These are phyloP conservation scores for Phenganax stokvisi DNA, from an alignment of 92 coral and sea anemone species.

Conservation along the genomic window DNA sequence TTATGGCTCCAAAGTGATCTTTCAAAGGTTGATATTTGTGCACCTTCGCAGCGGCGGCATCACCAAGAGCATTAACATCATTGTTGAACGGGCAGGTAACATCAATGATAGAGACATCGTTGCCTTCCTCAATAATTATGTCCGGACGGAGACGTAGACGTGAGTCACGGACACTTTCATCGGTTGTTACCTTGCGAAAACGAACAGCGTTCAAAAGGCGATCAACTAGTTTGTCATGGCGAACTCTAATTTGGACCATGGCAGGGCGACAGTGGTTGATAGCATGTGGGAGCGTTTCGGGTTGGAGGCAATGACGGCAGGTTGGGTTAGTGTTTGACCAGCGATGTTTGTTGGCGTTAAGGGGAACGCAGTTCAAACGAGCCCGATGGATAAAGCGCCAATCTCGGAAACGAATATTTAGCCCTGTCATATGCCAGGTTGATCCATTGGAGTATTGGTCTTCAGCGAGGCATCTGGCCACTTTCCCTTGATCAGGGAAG, in stretches of 20 bases:
- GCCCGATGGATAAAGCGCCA: not conserved
- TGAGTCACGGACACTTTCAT: not conserved
- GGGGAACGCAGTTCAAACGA: too few relatives aligned
- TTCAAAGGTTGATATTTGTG: constrained; percentile 30
- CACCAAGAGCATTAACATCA: constrained; percentile 19
- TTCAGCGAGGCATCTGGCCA: constrained; percentile 16
- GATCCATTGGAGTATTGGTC: constrained; percentile 38
- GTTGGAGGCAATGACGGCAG: constrained; percentile 6
- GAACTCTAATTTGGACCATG: constrained; percentile 11
- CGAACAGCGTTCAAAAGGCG: constrained; percentile 22
- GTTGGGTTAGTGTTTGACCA: too few relatives aligned
- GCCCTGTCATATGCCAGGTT: constrained; percentile 5
- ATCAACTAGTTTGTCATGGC: constrained; percentile 21
- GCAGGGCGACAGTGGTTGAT: constrained; percentile 18
- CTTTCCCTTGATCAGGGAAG: constrained; percentile 35
- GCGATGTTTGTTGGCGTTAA: too few relatives aligned
- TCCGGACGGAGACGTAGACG: not conserved
- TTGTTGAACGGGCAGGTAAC: not conserved
- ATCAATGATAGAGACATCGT: constrained; percentile 19
- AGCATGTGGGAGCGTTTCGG: not conserved
- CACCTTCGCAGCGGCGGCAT: constrained; percentile 23
- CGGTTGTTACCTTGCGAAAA: constrained; percentile 12
- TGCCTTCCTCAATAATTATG: constrained; percentile 21
- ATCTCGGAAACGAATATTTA: too few relatives aligned
- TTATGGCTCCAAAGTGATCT: constrained; percentile 2